Percentiles rank a stretch among this genome's conserved stretches.
Evolutionary conservation across 2,888 invertebrate genomes (phyloP).

Genomic region (Ormyrus pomaceus): DNA sequence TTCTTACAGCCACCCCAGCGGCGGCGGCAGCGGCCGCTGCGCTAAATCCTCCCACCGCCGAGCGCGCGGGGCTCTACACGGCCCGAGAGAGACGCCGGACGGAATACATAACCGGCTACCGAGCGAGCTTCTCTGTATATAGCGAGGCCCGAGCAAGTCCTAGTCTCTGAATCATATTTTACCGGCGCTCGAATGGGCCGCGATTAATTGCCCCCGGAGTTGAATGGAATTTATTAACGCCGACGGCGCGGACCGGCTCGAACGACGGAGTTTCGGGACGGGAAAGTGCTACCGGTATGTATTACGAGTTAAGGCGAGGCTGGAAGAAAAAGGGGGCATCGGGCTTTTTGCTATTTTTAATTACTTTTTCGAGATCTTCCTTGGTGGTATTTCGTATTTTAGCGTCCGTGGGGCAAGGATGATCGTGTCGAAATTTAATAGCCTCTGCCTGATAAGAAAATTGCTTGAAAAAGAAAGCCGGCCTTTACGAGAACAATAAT

Average conservation of each 20-base stretch:
- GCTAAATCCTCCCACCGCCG: background rate
- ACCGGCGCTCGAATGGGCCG: constrained; percentile 50
- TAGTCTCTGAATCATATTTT: constrained; percentile 52
- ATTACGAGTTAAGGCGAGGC: too few species aligned
- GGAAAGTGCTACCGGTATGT: too few species aligned
- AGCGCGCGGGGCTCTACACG: constrained; percentile 54
- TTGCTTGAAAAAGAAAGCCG: too few species aligned
- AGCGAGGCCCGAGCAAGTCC: background rate
- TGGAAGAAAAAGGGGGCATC: too few species aligned
- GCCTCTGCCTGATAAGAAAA: too few species aligned
- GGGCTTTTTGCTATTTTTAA: too few species aligned
- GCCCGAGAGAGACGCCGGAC: constrained; percentile 52
- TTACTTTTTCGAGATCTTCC: too few species aligned
- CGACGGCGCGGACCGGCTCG: constrained; percentile 7
- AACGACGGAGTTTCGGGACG: too few species aligned
- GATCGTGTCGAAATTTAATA: too few species aligned
- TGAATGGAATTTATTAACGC: constrained; percentile 57
- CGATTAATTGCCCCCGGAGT: constrained; percentile 54
- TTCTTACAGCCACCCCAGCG: constrained; percentile 63
- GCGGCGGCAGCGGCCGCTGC: constrained; percentile 15
- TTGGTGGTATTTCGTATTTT: too few species aligned
- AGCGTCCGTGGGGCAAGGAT: too few species aligned
- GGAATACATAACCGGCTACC: constrained; percentile 44
- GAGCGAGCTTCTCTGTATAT: background rate
- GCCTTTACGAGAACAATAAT: too few species aligned